phyloP scores from a whole-genome alignment of 2,113 vertebrate genomes.

The Pungitius pungitius region DNA sequence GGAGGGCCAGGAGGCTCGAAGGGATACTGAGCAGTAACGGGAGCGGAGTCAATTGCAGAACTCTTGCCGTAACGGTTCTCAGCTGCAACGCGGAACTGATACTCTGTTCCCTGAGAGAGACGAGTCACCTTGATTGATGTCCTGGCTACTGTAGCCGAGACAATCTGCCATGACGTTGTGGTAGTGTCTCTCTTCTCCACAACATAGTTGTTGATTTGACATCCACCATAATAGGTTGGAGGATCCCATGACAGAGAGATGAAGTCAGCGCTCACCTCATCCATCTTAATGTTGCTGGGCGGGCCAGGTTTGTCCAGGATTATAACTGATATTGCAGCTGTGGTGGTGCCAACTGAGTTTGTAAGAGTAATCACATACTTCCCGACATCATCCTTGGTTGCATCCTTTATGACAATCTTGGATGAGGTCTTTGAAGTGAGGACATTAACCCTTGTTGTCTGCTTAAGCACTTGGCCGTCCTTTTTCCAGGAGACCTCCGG shows the following conservation, averaged over 20 bases:
- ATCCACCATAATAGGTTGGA: slow-evolving; percentile 94
- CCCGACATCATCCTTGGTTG: slow-evolving; percentile 91
- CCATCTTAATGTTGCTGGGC: slow-evolving; percentile 88
- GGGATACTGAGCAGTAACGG: slow-evolving; percentile 92
- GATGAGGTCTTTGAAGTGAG: slow-evolving; percentile 89
- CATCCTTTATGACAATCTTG: slow-evolving; percentile 90
- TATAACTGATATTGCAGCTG: slow-evolving; percentile 86
- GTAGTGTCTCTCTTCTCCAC: slow-evolving; percentile 98
- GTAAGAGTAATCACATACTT: slow-evolving; percentile 91
- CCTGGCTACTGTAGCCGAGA: slow-evolving; percentile 96
- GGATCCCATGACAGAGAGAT: slow-evolving; percentile 92
- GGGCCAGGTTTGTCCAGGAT: slow-evolving; percentile 94
- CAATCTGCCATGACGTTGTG: slow-evolving; percentile 91
- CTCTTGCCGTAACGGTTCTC: slow-evolving; percentile 99
- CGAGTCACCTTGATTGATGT: slow-evolving; percentile 92
- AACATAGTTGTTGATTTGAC: slow-evolving; percentile 98
- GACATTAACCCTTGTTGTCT: slow-evolving; percentile 96
- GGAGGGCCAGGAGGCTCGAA: slow-evolving; percentile 92
- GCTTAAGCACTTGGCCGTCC: slow-evolving; percentile 88
- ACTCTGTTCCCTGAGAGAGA: slow-evolving; percentile 91
- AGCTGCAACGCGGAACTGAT: slow-evolving; percentile 96
- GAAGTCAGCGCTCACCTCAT: slow-evolving; percentile 94
- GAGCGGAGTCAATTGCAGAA: slow-evolving; percentile 83
- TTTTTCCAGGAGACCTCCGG: slow-evolving; percentile 92
- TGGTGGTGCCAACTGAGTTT: slow-evolving; percentile 86